Percentiles rank a stretch among this genome's conserved stretches.
Conservation (phyloP, 2,797 vertebrate species). For the Poeciliopsis presidionis region DNA sequence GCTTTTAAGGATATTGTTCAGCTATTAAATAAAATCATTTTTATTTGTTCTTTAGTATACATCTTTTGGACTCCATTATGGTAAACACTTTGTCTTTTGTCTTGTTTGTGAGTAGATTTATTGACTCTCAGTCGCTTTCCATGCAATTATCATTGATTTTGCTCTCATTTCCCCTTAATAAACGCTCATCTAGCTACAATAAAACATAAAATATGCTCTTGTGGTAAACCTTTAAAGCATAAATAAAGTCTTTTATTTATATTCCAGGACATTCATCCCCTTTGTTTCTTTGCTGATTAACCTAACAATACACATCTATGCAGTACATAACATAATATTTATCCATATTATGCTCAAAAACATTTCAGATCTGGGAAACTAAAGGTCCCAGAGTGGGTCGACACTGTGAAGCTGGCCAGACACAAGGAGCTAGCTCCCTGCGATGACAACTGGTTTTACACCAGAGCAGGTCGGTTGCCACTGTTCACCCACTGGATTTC, state of each 20-base stretch:
- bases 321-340: neutral
- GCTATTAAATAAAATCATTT: neutral
- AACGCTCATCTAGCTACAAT: neutral
- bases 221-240: neutral
- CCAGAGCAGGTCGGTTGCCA: constrained; percentile 81
- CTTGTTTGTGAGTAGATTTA: neutral
- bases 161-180: neutral
- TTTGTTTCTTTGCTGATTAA: neutral
- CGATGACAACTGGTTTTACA: constrained; percentile 90
- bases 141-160: neutral
- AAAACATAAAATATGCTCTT: constrained; percentile 7
- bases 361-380: constrained; percentile 85
- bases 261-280: neutral
- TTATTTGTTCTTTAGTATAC: neutral
- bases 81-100: neutral
- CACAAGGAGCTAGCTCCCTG: constrained; percentile 87
- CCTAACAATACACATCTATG: neutral
- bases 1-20: neutral
- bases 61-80: constrained; percentile 7
- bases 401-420: constrained; percentile 87
- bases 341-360: neutral
- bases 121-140: neutral
- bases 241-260: constrained; percentile 1
- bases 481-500: constrained; percentile 6
- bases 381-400: constrained; percentile 90